Evolutionary conservation across 2,797 vertebrate species (phyloP).

Genomic region (Coccyzus lansbergi): DNA sequence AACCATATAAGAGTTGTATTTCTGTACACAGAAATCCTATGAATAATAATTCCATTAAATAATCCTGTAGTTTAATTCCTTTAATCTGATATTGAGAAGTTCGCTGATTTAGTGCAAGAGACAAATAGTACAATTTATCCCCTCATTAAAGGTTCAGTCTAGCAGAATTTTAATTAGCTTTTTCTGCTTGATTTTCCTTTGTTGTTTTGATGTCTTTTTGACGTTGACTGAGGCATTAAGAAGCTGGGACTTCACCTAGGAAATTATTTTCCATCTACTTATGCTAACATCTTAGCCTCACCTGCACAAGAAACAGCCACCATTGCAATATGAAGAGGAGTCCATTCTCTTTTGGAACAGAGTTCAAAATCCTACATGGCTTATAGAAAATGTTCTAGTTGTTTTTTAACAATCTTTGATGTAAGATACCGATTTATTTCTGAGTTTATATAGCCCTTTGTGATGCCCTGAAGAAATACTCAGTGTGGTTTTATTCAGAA

Average conservation of each 20-base stretch:
- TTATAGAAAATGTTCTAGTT: not conserved
- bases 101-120: not conserved
- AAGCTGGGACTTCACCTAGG: not conserved
- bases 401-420: not conserved
- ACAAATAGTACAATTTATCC: not conserved
- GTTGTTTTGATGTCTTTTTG: not conserved
- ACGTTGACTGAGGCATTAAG: not conserved
- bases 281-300: not conserved
- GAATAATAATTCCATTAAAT: not conserved
- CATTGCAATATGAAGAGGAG: not conserved
- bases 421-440: not conserved
- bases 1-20: not conserved
- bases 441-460: not conserved
- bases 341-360: not conserved
- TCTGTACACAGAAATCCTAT: not conserved
- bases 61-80: not conserved
- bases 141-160: not conserved
- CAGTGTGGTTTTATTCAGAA: not conserved
- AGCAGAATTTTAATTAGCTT: not conserved
- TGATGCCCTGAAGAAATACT: not conserved
- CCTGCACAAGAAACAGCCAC: not conserved
- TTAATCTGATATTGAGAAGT: not conserved
- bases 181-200: not conserved
- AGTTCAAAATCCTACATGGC: not conserved
- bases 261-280: not conserved